A percentile compares a stretch with the other conserved stretches of the same genome.
Conservation (phyloP, 2,888 invertebrate genomes). For the Leptinotarsa rubiginosa region DNA sequence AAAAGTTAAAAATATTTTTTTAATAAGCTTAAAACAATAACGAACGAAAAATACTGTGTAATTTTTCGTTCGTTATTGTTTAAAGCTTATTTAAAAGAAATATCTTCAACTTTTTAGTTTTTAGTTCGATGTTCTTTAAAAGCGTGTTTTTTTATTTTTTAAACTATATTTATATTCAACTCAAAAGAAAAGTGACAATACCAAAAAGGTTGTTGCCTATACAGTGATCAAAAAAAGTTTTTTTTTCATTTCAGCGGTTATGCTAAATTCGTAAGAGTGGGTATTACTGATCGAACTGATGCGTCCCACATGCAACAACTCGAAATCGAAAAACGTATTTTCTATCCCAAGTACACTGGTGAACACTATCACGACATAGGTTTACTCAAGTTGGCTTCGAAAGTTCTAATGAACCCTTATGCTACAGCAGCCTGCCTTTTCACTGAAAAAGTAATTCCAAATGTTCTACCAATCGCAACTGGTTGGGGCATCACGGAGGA, state of each 20-base stretch:
- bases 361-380: conserved; percentile 69
- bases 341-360: conserved; percentile 63
- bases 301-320: conserved; percentile 58
- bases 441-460: conserved; percentile 43
- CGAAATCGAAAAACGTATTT: conserved; percentile 55
- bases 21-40: no score
- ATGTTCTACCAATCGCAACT: conserved; percentile 61
- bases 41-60: no score
- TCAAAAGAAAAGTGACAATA: no score
- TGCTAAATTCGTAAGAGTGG: conserved; percentile 64
- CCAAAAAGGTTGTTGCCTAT: no score
- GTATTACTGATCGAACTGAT: conserved; percentile 66
- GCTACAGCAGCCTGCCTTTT: conserved; percentile 68
- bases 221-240: no score
- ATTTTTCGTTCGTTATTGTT: no score
- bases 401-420: conserved; percentile 61
- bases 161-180: no score
- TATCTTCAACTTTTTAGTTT: no score
- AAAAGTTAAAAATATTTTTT: no score
- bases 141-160: no score
- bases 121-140: no score
- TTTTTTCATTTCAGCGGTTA: conserved; percentile 58
- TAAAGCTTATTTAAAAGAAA: no score
- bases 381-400: conserved; percentile 63
- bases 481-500: conserved; percentile 68